Conservation (phyloP, 2,797 vertebrate genomes). For the Acrossocheilus wenchowensis region DNA sequence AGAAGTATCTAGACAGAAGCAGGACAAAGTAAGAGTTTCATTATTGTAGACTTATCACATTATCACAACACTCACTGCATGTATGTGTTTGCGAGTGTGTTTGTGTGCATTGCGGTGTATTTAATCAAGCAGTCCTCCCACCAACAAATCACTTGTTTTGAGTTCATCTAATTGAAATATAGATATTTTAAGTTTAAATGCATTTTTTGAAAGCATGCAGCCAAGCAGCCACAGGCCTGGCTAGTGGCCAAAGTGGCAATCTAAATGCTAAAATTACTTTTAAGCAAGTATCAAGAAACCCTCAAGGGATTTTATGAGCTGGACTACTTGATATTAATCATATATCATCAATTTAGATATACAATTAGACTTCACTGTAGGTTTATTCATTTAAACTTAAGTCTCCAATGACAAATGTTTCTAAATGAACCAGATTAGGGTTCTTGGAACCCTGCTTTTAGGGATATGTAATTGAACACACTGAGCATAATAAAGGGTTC, state of each 20-base stretch:
- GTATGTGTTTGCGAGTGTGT: background rate
- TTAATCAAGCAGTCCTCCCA: background rate
- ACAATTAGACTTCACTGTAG: background rate
- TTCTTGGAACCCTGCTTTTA: background rate
- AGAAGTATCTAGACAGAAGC: background rate
- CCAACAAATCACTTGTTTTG: conserved; percentile 8
- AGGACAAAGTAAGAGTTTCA: conserved; percentile 6
- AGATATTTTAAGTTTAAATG: background rate
- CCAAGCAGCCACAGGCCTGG: background rate
- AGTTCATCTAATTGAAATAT: background rate
- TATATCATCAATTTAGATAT: background rate
- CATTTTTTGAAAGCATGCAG: background rate
- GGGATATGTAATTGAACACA: background rate
- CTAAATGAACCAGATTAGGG: background rate
- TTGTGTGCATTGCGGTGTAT: background rate
- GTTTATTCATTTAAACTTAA: background rate
- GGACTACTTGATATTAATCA: background rate
- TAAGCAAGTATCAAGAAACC: background rate
- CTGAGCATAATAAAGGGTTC: background rate
- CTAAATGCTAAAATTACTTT: background rate
- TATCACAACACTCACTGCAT: background rate
- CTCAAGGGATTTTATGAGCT: background rate
- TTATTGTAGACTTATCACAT: background rate
- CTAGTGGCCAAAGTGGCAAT: background rate
- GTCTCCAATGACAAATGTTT: background rate